These are phyloP conservation scores for Odontothrips loti DNA, from an alignment of 2,888 invertebrate species.

Conservation along the genomic window DNA sequence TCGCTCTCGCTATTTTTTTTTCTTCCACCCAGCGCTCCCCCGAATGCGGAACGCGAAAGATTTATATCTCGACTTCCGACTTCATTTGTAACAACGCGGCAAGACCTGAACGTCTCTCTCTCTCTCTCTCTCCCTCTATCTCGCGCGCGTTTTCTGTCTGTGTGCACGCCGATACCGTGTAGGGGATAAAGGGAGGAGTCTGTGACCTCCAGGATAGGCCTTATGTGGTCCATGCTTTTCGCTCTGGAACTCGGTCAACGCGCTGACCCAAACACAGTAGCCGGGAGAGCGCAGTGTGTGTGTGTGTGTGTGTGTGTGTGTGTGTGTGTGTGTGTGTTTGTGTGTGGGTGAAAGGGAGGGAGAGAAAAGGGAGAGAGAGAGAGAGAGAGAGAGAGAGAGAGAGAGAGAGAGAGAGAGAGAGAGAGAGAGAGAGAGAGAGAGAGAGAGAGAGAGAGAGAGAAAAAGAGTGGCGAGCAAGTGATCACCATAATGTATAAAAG, in stretches of 20 bases:
- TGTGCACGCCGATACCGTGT: background rate
- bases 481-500: conserved; percentile 16
- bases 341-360: conserved; percentile 33
- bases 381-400: conserved; percentile 32
- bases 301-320: too few species aligned
- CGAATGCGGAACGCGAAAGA: background rate
- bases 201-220: too few species aligned
- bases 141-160: background rate
- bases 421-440: conserved; percentile 25
- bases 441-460: conserved; percentile 28
- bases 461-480: conserved; percentile 12
- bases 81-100: background rate
- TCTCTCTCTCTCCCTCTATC: too few species aligned
- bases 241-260: too few species aligned
- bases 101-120: too few species aligned
- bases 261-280: too few species aligned
- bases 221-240: too few species aligned
- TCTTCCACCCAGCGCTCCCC: background rate
- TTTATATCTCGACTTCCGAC: conserved; percentile 11
- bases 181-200: too few species aligned
- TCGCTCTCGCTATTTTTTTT: background rate
- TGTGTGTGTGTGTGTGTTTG: too few species aligned
- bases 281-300: too few species aligned
- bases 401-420: conserved; percentile 30
- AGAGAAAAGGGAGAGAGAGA: conserved; percentile 33